Evolutionary conservation across 23 tunicate species (phyloP).

Genomic region (Botrylloides violaceus): DNA sequence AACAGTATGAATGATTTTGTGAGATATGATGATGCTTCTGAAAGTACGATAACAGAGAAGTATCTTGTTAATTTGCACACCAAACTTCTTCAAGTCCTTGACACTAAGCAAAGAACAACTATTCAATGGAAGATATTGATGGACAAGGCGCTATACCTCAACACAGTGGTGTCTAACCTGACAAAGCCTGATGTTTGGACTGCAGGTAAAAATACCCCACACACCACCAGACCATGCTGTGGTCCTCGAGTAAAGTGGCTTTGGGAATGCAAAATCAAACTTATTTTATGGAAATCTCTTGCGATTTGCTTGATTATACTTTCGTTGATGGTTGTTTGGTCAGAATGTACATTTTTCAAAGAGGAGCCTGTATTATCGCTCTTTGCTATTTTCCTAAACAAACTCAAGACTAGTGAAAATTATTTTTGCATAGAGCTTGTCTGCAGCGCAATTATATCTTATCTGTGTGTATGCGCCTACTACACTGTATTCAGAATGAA

Average conservation of each 20-base stretch:
- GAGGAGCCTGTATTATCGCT: slow-evolving; percentile 83
- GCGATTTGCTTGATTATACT: slow-evolving; percentile 52
- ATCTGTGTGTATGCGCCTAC: slow-evolving; percentile 96
- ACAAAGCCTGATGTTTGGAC: slow-evolving; percentile 3
- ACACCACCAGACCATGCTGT: not conserved
- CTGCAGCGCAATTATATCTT: slow-evolving; percentile 64
- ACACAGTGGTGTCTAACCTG: slow-evolving; percentile 46
- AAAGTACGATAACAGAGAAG: slow-evolving; percentile 43
- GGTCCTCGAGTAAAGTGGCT: slow-evolving; percentile 48
- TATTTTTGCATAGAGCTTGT: slow-evolving; percentile 96
- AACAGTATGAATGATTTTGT: slow-evolving; percentile 81
- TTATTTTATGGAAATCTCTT: slow-evolving; percentile 23
- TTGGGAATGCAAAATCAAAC: slow-evolving; percentile 74
- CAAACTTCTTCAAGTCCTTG: slow-evolving; percentile 53
- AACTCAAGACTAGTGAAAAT: slow-evolving; percentile 44
- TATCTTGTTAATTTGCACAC: slow-evolving; percentile 47
- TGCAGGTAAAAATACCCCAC: not conserved
- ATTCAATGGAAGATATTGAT: slow-evolving; percentile 82
- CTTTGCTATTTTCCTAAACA: slow-evolving; percentile 91
- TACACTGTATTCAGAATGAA: slow-evolving; percentile 95
- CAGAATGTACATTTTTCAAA: slow-evolving; percentile 95
- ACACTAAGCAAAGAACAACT: slow-evolving; percentile 63
- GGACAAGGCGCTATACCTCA: slow-evolving; percentile 61
- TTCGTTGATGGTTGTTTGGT: slow-evolving; percentile 93
- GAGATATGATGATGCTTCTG: slow-evolving; percentile 38